Percentiles rank a stretch among this genome's conserved stretches.
Evolutionary conservation across 1,140 invertebrate species (phyloP).

Genomic region (Helicorthomorpha holstii): DNA sequence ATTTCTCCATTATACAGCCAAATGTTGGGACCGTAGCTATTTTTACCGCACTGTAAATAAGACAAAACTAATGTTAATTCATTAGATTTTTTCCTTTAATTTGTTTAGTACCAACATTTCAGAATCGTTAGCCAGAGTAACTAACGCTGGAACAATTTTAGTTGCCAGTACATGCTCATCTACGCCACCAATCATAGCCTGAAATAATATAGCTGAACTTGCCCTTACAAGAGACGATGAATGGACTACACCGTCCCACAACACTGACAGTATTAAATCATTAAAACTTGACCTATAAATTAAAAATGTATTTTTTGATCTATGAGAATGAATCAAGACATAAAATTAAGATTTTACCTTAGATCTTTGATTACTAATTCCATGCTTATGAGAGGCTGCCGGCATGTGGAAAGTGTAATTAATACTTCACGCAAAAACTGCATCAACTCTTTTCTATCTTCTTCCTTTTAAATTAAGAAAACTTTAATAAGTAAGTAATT

Average conservation of each 20-base stretch:
- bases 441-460: constrained; percentile 29
- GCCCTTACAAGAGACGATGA: constrained; percentile 37
- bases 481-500: too few relatives aligned
- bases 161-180: constrained; percentile 37
- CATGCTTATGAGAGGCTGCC: constrained; percentile 33
- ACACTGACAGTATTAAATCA: constrained; percentile 38
- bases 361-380: constrained; percentile 35
- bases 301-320: too few relatives aligned
- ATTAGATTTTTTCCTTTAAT: too few relatives aligned
- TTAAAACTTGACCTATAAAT: too few relatives aligned
- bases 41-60: constrained; percentile 36
- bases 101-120: constrained; percentile 41
- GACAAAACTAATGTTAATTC: too few relatives aligned
- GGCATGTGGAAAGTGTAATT: constrained; percentile 32
- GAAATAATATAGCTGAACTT: constrained; percentile 40
- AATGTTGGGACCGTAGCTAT: constrained; percentile 43
- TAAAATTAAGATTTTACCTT: constrained; percentile 19
- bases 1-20: constrained; percentile 42
- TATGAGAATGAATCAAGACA: too few relatives aligned
- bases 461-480: constrained; percentile 19
- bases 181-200: constrained; percentile 34
- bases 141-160: constrained; percentile 45
- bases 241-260: constrained; percentile 49
- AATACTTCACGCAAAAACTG: constrained; percentile 33
- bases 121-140: constrained; percentile 48